These are phyloP conservation scores for Rhodeus uyekii DNA, from an alignment of 2,797 vertebrate species.

Conservation along the genomic window DNA sequence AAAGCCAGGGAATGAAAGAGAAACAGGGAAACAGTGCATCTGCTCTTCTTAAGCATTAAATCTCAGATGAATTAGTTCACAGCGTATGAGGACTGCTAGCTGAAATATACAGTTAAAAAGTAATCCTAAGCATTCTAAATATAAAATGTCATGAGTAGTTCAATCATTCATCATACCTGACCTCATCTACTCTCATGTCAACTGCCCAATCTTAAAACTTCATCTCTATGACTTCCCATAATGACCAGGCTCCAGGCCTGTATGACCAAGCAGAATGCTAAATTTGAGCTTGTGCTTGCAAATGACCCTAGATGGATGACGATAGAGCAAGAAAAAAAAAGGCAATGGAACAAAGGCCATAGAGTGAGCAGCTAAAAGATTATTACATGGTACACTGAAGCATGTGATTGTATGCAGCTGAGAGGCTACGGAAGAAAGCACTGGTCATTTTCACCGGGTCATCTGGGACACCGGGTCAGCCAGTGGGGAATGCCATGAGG, in stretches of 20 bases:
- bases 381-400: conserved; percentile 64
- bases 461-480: conserved; percentile 51
- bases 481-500: conserved; percentile 58
- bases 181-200: conserved; percentile 11
- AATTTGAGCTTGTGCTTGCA: conserved; percentile 47
- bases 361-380: conserved; percentile 55
- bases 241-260: conserved; percentile 28
- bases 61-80: conserved; percentile 46
- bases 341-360: conserved; percentile 52
- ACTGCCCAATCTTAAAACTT: background rate
- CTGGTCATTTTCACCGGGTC: conserved; percentile 58
- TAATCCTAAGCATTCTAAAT: conserved; percentile 37
- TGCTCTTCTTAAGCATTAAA: conserved; percentile 29
- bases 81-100: conserved; percentile 52
- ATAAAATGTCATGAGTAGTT: conserved; percentile 50
- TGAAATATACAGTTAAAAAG: conserved; percentile 47
- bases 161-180: conserved; percentile 32
- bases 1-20: conserved; percentile 5
- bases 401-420: conserved; percentile 62
- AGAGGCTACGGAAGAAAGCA: conserved; percentile 51
- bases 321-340: conserved; percentile 38
- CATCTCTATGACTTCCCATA: conserved; percentile 9
- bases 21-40: conserved; percentile 15
- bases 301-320: conserved; percentile 43
- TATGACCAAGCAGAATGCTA: conserved; percentile 44